Percentiles rank a stretch among this genome's conserved stretches.
phyloP scores from a whole-genome alignment of 2,888 invertebrate genomes.

The Chouioia cunea region DNA sequence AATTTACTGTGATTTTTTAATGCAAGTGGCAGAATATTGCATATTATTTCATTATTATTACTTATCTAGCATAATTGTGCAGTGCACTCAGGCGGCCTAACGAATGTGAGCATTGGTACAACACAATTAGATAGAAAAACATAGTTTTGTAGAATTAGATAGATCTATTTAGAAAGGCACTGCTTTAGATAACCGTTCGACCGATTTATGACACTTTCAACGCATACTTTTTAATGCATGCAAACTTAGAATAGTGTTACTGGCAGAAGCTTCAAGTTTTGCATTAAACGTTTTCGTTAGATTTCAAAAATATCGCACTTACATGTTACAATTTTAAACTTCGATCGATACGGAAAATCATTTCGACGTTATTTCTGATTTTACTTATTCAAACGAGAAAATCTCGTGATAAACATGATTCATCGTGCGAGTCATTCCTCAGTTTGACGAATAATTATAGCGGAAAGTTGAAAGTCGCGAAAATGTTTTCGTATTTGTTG shows the following conservation, averaged over 20 bases:
- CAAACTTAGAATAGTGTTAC: constrained; percentile 9
- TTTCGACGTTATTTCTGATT: too few relatives aligned
- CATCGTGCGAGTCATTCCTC: too few relatives aligned
- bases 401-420: constrained; percentile 5
- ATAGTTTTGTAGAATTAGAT: constrained; percentile 49
- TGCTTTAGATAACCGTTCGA: constrained; percentile 26
- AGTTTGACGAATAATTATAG: too few relatives aligned
- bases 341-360: too few relatives aligned
- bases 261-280: too few relatives aligned
- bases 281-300: too few relatives aligned
- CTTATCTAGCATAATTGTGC: constrained; percentile 59
- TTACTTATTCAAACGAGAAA: too few relatives aligned
- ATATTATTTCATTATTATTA: constrained; percentile 54
- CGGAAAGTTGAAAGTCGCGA: too few relatives aligned
- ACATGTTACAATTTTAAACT: too few relatives aligned
- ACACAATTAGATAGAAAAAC: constrained; percentile 56
- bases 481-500: too few relatives aligned
- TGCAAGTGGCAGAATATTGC: constrained; percentile 58
- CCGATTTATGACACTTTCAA: constrained; percentile 14
- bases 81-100: constrained; percentile 64
- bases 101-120: constrained; percentile 65
- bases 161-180: constrained; percentile 40
- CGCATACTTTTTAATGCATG: constrained; percentile 37
- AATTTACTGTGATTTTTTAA: constrained; percentile 36
- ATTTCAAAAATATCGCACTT: too few relatives aligned